Evolutionary conservation across 2,113 vertebrate genomes (phyloP).

Genomic region (Nycticorax nycticorax): DNA sequence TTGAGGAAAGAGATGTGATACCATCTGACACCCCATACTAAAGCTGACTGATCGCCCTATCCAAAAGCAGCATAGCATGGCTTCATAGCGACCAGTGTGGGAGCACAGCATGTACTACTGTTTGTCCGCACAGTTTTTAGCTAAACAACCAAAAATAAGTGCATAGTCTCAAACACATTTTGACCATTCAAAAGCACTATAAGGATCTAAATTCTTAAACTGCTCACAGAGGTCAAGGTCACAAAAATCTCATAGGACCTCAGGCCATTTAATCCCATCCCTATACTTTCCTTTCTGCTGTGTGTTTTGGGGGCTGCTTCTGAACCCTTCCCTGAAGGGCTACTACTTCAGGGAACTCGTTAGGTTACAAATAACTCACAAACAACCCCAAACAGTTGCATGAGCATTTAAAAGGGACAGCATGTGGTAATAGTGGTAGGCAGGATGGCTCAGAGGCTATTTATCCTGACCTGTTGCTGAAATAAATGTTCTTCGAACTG

Average conservation of each 20-base stretch:
- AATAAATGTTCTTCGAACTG: not conserved
- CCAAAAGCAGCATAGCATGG: not conserved
- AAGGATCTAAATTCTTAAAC: not conserved
- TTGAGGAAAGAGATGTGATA: not conserved
- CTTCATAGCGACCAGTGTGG: accelerated
- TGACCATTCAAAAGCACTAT: not conserved
- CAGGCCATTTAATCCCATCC: not conserved
- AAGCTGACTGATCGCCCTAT: not conserved
- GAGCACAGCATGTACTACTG: not conserved
- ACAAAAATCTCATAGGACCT: not conserved
- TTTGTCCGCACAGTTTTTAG: not conserved
- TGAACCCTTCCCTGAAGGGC: not conserved
- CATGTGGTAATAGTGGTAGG: not conserved
- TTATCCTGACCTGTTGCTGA: not conserved
- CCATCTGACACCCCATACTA: not conserved
- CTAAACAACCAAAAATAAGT: not conserved
- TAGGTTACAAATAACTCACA: not conserved
- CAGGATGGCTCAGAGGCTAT: not conserved
- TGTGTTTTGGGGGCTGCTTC: not conserved
- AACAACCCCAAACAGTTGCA: not conserved
- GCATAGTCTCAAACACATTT: not conserved
- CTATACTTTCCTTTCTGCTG: not conserved
- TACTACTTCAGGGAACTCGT: not conserved
- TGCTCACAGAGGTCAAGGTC: not conserved
- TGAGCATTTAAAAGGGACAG: not conserved